Percentiles rank a stretch among this genome's conserved stretches.
Conservation (phyloP, 2,888 invertebrate genomes). For the Drosophila formosana region DNA sequence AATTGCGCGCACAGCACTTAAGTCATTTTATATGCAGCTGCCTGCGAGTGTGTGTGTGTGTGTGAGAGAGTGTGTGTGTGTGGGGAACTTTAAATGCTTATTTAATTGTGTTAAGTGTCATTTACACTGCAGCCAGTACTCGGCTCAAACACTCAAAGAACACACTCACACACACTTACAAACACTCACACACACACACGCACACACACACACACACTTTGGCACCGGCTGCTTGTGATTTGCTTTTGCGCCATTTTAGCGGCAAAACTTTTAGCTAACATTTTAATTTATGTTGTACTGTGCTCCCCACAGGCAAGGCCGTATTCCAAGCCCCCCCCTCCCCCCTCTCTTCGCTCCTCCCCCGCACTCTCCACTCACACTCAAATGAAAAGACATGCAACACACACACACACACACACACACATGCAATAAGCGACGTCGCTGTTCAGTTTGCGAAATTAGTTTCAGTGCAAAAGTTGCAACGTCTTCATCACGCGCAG, state of each 20-base stretch:
- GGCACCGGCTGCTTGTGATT: slow-evolving; percentile 8
- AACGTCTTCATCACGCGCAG: slow-evolving; percentile 75
- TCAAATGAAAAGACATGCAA: slow-evolving; percentile 3
- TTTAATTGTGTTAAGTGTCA: slow-evolving; percentile 81
- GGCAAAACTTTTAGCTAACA: slow-evolving; percentile 75
- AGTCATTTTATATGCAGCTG: slow-evolving; percentile 46
- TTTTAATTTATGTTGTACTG: slow-evolving; percentile 75
- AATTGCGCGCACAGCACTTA: slow-evolving; percentile 63
- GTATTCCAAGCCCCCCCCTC: slow-evolving; percentile 1
- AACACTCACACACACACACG: neutral
- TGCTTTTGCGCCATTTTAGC: slow-evolving; percentile 62
- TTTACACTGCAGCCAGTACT: slow-evolving; percentile 61
- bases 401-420: too few relatives aligned
- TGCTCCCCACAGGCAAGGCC: slow-evolving; percentile 33
- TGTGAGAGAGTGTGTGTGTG: slow-evolving; percentile 29
- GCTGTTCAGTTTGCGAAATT: slow-evolving; percentile 65
- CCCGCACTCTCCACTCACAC: slow-evolving; percentile 4
- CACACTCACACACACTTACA: slow-evolving; percentile 3
- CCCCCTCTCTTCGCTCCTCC: neutral
- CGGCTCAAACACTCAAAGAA: neutral
- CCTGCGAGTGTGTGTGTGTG: slow-evolving; percentile 1
- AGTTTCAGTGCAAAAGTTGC: slow-evolving; percentile 69
- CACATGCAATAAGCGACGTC: slow-evolving; percentile 16
- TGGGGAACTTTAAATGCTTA: slow-evolving; percentile 76
- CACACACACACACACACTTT: slow-evolving; percentile 1